A percentile compares a stretch with the other conserved stretches of the same genome.
Evolutionary conservation across 2,888 invertebrate species (phyloP).

Genomic region (Tipula helvola): DNA sequence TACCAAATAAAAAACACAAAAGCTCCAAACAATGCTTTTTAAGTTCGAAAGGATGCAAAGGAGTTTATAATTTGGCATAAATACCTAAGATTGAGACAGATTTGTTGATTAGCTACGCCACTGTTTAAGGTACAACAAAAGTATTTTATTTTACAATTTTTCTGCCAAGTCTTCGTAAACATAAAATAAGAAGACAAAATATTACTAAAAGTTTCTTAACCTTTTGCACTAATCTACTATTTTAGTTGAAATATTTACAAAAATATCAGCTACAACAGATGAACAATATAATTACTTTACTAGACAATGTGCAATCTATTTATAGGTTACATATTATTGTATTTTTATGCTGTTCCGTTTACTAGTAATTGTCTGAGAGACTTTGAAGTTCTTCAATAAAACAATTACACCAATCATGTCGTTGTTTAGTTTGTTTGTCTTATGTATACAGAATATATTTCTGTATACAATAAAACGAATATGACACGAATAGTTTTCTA

Average conservation of each 20-base stretch:
- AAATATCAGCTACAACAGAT: not conserved
- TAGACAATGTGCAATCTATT: not conserved
- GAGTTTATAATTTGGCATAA: too few relatives aligned
- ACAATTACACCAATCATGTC: not conserved
- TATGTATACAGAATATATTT: not conserved
- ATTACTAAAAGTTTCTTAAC: not conserved
- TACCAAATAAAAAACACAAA: not conserved
- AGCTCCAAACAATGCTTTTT: not conserved
- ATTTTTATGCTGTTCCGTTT: not conserved
- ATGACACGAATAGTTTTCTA: not conserved
- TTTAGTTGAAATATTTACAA: not conserved
- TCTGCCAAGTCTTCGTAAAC: not conserved
- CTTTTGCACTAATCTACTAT: slow-evolving; percentile 4
- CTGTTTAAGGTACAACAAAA: not conserved
- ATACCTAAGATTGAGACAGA: too few relatives aligned
- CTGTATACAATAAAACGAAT: not conserved
- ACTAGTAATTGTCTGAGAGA: not conserved
- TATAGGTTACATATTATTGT: not conserved
- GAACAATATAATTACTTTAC: not conserved
- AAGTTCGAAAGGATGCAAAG: too few relatives aligned
- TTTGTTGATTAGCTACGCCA: not conserved
- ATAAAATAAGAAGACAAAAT: not conserved
- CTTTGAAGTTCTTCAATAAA: not conserved
- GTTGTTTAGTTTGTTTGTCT: not conserved
- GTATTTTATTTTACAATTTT: not conserved